A percentile compares a stretch with the other conserved stretches of the same genome.
Evolutionary conservation across 2,113 vertebrate species (phyloP).

Genomic region (Athene cunicularia): DNA sequence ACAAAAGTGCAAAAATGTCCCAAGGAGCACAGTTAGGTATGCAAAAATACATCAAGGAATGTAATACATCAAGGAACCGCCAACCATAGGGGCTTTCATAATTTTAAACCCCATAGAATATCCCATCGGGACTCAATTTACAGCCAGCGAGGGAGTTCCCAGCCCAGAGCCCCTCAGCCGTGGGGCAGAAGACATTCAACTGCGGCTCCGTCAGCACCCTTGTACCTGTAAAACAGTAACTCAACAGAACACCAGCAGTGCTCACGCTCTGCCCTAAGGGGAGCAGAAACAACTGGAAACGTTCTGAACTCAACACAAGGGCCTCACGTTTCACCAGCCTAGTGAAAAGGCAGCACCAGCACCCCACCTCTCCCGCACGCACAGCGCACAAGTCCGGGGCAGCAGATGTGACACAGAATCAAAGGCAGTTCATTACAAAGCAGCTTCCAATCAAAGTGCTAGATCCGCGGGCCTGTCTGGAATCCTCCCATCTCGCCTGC

Average conservation of each 20-base stretch:
- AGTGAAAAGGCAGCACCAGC: neutral
- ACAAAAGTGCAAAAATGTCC: neutral
- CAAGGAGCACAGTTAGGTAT: neutral
- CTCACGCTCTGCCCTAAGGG: neutral
- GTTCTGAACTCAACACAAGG: neutral
- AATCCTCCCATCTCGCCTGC: constrained; percentile 43
- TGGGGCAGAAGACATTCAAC: neutral
- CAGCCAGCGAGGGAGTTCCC: neutral
- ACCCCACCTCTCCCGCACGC: neutral
- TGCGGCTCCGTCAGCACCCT: neutral
- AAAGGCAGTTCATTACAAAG: constrained; percentile 61
- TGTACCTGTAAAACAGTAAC: neutral
- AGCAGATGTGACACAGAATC: constrained; percentile 15
- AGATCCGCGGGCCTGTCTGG: neutral
- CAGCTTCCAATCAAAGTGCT: constrained; percentile 34
- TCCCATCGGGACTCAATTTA: neutral
- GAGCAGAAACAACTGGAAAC: neutral
- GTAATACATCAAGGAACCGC: neutral
- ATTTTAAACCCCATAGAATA: neutral
- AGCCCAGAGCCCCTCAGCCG: neutral
- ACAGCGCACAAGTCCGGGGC: neutral
- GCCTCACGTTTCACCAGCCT: neutral
- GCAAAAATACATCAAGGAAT: neutral
- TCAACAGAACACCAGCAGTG: neutral
- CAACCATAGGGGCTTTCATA: neutral